These are phyloP conservation scores for Chaenodraco wilsoni DNA, from an alignment of 2,797 vertebrate genomes.

Conservation along the genomic window DNA sequence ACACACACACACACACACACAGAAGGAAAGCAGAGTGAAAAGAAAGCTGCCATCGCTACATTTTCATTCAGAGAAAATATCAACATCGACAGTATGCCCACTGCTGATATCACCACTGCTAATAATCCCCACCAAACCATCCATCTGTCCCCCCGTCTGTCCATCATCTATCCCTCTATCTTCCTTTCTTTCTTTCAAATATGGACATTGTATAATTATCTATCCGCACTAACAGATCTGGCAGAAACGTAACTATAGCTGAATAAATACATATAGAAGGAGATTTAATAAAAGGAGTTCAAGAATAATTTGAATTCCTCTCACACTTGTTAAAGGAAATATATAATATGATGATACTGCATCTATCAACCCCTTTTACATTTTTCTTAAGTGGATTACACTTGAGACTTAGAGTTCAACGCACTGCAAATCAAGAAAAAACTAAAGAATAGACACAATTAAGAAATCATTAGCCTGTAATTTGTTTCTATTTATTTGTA, in stretches of 20 bases:
- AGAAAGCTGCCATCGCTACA: slow-evolving; percentile 65
- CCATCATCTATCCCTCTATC: slow-evolving; percentile 27
- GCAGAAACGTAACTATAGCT: not conserved
- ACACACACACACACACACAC: slow-evolving; percentile 2
- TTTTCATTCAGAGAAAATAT: slow-evolving; percentile 76
- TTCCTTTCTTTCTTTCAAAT: slow-evolving; percentile 14
- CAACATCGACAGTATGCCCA: slow-evolving; percentile 59
- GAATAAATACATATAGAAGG: too few relatives aligned
- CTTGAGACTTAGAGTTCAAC: not conserved
- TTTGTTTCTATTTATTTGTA: too few relatives aligned
- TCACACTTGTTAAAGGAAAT: too few relatives aligned
- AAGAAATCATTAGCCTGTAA: not conserved
- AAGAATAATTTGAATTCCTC: too few relatives aligned
- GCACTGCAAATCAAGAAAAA: not conserved
- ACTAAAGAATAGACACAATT: not conserved
- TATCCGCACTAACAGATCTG: not conserved
- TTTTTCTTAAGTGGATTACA: not conserved
- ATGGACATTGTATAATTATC: slow-evolving; percentile 1
- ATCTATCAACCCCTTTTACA: not conserved
- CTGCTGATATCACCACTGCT: slow-evolving; percentile 56
- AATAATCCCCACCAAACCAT: slow-evolving; percentile 58
- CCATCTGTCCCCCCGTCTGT: slow-evolving; percentile 34
- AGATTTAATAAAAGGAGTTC: too few relatives aligned
- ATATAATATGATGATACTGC: not conserved
- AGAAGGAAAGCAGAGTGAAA: slow-evolving; percentile 52